Evolutionary conservation across 2,888 invertebrate species (phyloP).

Genomic region (Drosophila siamana): DNA sequence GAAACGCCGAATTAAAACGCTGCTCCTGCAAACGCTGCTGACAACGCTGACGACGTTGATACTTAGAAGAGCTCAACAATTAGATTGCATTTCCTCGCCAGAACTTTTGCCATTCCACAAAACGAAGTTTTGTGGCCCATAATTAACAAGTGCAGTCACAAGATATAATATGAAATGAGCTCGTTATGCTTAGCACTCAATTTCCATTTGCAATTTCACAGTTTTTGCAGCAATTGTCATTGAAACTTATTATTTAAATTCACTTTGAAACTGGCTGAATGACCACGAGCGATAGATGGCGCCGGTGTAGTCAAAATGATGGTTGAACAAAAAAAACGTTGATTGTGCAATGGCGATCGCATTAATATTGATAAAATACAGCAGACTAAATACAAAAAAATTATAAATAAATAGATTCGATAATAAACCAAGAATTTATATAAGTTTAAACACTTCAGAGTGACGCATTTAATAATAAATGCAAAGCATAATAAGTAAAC

Average conservation of each 20-base stretch:
- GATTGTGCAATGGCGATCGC: background rate
- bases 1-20: constrained; percentile 26
- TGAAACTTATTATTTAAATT: background rate
- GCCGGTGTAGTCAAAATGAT: background rate
- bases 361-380: background rate
- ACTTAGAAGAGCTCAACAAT: constrained; percentile 19
- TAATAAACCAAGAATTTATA: too few relatives aligned
- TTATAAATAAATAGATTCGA: too few relatives aligned
- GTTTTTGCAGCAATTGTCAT: background rate
- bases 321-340: too few relatives aligned
- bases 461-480: background rate
- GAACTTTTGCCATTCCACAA: constrained; percentile 6
- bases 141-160: constrained; percentile 7
- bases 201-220: background rate
- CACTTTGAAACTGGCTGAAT: background rate
- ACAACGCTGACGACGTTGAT: constrained; percentile 1
- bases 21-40: background rate
- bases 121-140: constrained; percentile 1
- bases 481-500: background rate
- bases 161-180: constrained; percentile 6
- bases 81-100: constrained; percentile 29
- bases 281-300: background rate
- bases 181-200: constrained; percentile 1
- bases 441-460: too few relatives aligned
- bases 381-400: too few relatives aligned